Percentiles rank a stretch among this genome's conserved stretches.
Conservation (phyloP, 2,113 vertebrate species). For the Ictalurus punctatus region DNA sequence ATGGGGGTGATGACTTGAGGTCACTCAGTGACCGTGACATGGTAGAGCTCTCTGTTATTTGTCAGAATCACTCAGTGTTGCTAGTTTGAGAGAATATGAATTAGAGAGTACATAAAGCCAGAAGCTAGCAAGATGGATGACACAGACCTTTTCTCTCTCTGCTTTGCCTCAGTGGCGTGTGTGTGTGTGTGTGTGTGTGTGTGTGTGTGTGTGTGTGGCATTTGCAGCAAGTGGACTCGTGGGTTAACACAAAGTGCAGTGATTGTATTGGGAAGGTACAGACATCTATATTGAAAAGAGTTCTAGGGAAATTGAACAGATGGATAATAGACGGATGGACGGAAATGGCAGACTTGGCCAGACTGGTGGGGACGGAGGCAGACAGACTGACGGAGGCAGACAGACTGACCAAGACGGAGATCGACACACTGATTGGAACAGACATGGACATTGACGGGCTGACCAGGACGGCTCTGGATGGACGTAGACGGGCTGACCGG, state of each 20-base stretch:
- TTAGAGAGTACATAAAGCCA: slow-evolving; percentile 8
- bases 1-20: background rate
- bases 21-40: background rate
- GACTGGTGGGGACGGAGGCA: background rate
- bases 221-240: slow-evolving; percentile 56
- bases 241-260: slow-evolving; percentile 25
- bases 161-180: background rate
- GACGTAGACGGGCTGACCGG: background rate
- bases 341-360: background rate
- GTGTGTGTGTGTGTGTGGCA: background rate
- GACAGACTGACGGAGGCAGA: background rate
- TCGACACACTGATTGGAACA: background rate
- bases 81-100: background rate
- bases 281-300: background rate
- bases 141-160: slow-evolving; percentile 8
- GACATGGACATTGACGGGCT: background rate
- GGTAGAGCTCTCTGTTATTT: background rate
- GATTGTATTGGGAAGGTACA: slow-evolving; percentile 16
- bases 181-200: background rate
- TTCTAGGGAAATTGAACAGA: background rate
- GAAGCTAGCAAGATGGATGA: background rate
- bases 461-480: background rate
- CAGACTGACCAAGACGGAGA: background rate
- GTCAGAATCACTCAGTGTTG: background rate
- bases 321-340: background rate